phyloP scores from a whole-genome alignment of 2,888 invertebrate genomes.

The Bellardia pandia region DNA sequence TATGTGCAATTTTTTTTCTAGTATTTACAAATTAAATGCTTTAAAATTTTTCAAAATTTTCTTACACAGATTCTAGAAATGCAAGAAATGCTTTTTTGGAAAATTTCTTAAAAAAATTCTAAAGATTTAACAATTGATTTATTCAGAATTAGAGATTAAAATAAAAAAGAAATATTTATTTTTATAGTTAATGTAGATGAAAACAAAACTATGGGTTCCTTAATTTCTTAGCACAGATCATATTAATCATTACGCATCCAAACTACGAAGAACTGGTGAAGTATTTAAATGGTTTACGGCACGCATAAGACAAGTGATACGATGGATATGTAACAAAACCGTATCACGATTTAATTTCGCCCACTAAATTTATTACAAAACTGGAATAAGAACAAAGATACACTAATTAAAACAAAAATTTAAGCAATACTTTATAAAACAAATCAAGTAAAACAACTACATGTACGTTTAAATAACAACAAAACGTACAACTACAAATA shows the following conservation, averaged over 20 bases:
- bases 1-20: too few relatives aligned
- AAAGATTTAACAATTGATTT: too few relatives aligned
- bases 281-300: slow-evolving; percentile 88
- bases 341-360: slow-evolving; percentile 83
- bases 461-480: slow-evolving; percentile 11
- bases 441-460: neutral
- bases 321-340: slow-evolving; percentile 84
- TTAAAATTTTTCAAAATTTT: too few relatives aligned
- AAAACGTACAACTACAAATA: slow-evolving; percentile 1
- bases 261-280: slow-evolving; percentile 88
- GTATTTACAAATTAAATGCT: too few relatives aligned
- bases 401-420: slow-evolving; percentile 20
- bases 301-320: slow-evolving; percentile 81
- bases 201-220: slow-evolving; percentile 80
- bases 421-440: slow-evolving; percentile 37
- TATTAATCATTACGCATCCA: slow-evolving; percentile 89
- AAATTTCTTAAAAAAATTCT: too few relatives aligned
- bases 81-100: too few relatives aligned
- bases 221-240: slow-evolving; percentile 88
- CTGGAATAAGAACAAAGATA: neutral
- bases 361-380: slow-evolving; percentile 76
- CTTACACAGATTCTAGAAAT: too few relatives aligned
- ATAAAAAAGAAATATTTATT: too few relatives aligned
- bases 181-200: neutral
- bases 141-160: too few relatives aligned